Conservation (phyloP, 2,888 invertebrate species). For the Euplexia lucipara region DNA sequence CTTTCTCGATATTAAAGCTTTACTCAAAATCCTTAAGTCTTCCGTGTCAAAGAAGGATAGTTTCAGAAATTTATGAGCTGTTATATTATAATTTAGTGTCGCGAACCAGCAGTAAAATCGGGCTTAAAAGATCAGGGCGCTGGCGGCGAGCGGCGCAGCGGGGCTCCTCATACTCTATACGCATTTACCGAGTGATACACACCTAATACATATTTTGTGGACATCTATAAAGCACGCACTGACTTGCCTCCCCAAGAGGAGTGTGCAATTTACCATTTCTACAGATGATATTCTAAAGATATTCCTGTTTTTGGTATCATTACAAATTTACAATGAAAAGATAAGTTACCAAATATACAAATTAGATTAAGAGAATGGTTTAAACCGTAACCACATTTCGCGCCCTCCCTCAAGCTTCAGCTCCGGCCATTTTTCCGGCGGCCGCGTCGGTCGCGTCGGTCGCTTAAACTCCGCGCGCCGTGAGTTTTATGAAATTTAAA, state of each 20-base stretch:
- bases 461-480: constrained; percentile 64
- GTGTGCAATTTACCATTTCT: not conserved
- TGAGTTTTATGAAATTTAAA: constrained; percentile 88
- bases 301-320: too few species aligned
- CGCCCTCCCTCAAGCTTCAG: constrained; percentile 23
- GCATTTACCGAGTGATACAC: constrained; percentile 37
- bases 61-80: constrained; percentile 89
- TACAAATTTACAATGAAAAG: constrained; percentile 17
- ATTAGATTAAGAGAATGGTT: constrained; percentile 31
- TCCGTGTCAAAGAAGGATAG: constrained; percentile 84
- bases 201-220: constrained; percentile 6
- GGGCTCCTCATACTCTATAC: constrained; percentile 59
- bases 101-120: constrained; percentile 85
- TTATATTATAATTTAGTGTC: constrained; percentile 90
- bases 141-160: constrained; percentile 62
- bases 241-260: not conserved
- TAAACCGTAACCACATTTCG: constrained; percentile 22
- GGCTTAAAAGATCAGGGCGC: constrained; percentile 88
- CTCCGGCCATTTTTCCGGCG: constrained; percentile 50
- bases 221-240: not conserved
- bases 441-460: too few species aligned
- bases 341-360: constrained; percentile 18
- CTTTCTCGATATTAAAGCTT: constrained; percentile 67
- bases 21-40: constrained; percentile 79
- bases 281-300: too few species aligned